Conservation (phyloP, 2,113 vertebrate species). For the Barnardius zonarius region DNA sequence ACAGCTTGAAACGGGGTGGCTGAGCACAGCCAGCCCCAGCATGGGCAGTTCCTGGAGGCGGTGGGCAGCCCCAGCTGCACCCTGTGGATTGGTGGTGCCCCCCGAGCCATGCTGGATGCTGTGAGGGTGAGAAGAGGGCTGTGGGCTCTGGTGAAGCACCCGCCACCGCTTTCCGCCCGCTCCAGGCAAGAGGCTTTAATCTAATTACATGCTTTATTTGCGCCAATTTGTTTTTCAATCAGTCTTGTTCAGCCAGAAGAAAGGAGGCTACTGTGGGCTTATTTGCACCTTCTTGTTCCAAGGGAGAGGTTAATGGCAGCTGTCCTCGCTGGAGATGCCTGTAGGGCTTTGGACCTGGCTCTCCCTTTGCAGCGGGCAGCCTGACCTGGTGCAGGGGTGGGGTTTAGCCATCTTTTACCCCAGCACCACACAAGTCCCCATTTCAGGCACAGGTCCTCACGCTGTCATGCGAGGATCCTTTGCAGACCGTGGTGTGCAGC, state of each 20-base stretch:
- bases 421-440: background rate
- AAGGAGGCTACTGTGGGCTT: slow-evolving; percentile 81
- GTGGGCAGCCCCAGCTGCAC: background rate
- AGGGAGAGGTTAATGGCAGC: slow-evolving; percentile 71
- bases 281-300: slow-evolving; percentile 83
- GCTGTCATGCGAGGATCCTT: rapidly evolving
- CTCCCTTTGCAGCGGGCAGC: background rate
- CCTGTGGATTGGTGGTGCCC: background rate
- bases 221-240: slow-evolving; percentile 97
- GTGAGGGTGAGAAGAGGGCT: background rate
- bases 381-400: rapidly evolving
- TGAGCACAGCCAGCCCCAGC: rapidly evolving
- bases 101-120: background rate
- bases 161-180: slow-evolving; percentile 56
- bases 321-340: slow-evolving; percentile 28
- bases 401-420: background rate
- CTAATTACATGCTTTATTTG: slow-evolving; percentile 99
- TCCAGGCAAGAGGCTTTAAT: slow-evolving; percentile 86
- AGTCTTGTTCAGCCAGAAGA: slow-evolving; percentile 87
- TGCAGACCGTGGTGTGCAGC: rapidly evolving
- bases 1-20: rapidly evolving
- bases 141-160: slow-evolving; percentile 13
- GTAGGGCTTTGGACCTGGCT: background rate
- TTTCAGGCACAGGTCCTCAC: rapidly evolving
- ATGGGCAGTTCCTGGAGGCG: background rate